These are phyloP conservation scores for Sardina pilchardus DNA, from an alignment of 2,113 vertebrate genomes.

Conservation along the genomic window DNA sequence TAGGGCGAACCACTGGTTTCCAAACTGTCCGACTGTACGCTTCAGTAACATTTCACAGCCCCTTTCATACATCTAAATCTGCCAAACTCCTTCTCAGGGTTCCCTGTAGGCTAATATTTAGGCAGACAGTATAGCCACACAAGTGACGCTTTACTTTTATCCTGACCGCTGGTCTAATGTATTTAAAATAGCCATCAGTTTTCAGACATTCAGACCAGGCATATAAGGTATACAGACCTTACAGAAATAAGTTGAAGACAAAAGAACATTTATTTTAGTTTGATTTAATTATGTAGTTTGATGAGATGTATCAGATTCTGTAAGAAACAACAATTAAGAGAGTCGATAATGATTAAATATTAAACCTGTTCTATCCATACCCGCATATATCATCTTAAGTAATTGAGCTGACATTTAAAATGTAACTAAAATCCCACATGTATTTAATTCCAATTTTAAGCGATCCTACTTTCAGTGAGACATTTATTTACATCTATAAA, in stretches of 20 bases:
- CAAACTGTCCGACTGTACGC: neutral
- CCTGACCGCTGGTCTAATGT: neutral
- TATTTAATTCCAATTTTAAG: neutral
- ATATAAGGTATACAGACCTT: neutral
- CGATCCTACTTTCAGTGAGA: neutral
- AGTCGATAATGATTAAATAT: neutral
- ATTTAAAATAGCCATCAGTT: conserved; percentile 6
- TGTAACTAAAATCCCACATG: neutral
- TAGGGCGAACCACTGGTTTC: neutral
- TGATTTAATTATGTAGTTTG: neutral
- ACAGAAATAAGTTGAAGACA: neutral
- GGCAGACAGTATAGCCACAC: neutral
- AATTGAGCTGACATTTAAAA: conserved; percentile 14
- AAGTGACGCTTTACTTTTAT: neutral
- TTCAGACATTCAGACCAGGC: neutral
- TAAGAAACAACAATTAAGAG: neutral
- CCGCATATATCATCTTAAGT: neutral
- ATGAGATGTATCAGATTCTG: neutral
- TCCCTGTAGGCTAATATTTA: conserved; percentile 1
- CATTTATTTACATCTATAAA: neutral
- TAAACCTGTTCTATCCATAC: neutral
- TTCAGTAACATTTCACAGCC: neutral
- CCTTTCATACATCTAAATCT: conserved; percentile 11
- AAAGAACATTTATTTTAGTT: neutral
- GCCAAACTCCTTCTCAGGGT: conserved; percentile 4